Base-by-base conservation (phyloP, 2,888 invertebrate genomes). In the Cerastis rubricosa region DNA sequence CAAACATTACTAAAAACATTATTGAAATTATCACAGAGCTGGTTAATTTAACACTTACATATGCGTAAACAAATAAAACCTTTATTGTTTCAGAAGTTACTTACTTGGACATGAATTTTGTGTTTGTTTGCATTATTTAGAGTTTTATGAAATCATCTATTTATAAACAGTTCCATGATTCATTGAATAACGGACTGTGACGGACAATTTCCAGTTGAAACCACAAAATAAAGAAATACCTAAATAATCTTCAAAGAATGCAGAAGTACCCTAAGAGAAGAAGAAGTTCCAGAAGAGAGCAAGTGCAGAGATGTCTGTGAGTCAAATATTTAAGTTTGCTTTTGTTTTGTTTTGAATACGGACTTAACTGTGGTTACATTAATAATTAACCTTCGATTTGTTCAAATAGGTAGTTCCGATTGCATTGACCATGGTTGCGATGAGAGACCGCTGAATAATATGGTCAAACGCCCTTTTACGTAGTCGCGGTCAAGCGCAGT, bases 11-110 rank as follows among this genome's bases (percentile, higher is more conserved):
- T 66, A 68, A 63, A 71, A 71, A 57, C 61, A 57, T 47, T 61
- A 69, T 71, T 61, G 12, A 22, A 70, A 83, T 80, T 80, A 85
- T 51, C 78, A 86, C 12, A n/a, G 25, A 9, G n/a, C 19, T 72
- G 66, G 59, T 66, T 73, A 73, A 71, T 74, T 73, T 81, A 49
- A 68, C 87, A 81, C 76, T 22, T 74, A 49, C 29, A 54, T 40
- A 22, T 61, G 35, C 8, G 49, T 51, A 65, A 51, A 76, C 65
- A 83, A 65, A 59, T 45, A 49, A 5, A 19, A 29, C 59, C 19
- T 29, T 59, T 59, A 17, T 45, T 1, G 17, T 43, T 80, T 57
- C 25, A 47, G 17, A 29, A 40, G 29, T 35, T 51, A n/a, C 25
- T 22, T 43, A 19, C 17, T 59, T 29, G 17, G 25, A 40, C n/a